Conservation (phyloP, 2,888 invertebrate genomes). For the Eilema griseolum region DNA sequence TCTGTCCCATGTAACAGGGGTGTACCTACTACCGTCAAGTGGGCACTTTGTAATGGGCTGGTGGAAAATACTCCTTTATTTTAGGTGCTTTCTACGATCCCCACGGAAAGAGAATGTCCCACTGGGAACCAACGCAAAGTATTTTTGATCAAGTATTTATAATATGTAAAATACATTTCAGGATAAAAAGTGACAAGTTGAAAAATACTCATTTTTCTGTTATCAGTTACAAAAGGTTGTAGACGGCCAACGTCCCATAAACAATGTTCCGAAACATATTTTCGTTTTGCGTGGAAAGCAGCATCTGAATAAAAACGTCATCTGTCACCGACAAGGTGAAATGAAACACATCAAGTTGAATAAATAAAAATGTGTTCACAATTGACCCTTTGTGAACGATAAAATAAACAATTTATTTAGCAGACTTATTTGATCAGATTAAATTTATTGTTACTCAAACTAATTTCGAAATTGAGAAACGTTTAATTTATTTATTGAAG, state of each 20-base stretch:
- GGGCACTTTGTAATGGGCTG: too few species aligned
- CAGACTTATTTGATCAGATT: not conserved
- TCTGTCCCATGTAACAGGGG: too few species aligned
- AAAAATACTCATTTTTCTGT: conserved; percentile 7
- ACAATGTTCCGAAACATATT: conserved; percentile 19
- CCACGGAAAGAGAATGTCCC: not conserved
- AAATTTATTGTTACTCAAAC: too few species aligned
- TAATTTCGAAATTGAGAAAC: too few species aligned
- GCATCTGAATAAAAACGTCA: conserved; percentile 52
- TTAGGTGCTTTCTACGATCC: too few species aligned
- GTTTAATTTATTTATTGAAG: too few species aligned
- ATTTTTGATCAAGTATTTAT: not conserved
- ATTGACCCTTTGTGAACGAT: conserved; percentile 21
- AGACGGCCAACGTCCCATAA: conserved; percentile 4
- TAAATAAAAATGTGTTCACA: conserved; percentile 38
- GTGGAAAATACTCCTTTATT: too few species aligned
- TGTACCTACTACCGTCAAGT: too few species aligned
- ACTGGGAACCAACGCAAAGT: too few species aligned
- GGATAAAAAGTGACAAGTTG: not conserved
- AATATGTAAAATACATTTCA: not conserved
- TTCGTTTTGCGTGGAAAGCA: conserved; percentile 20
- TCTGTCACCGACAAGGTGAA: conserved; percentile 52
- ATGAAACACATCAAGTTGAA: conserved; percentile 46
- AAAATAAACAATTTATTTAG: not conserved
- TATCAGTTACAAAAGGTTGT: conserved; percentile 8